A percentile compares a stretch with the other conserved stretches of the same genome.
Conservation (phyloP, 2,797 vertebrate genomes). For the Silurus lanzhouensis region DNA sequence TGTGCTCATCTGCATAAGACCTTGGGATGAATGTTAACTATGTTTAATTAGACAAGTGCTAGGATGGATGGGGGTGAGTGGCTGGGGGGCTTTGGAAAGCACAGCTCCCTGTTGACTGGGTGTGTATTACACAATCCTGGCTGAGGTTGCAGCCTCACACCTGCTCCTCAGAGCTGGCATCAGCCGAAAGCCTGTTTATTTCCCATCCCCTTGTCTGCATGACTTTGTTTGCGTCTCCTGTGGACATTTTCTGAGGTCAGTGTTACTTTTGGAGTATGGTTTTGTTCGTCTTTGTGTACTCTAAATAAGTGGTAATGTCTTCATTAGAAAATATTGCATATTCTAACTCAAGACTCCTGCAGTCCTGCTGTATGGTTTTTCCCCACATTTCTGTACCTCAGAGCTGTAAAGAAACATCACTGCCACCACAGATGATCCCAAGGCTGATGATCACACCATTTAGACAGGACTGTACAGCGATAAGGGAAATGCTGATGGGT, state of each 20-base stretch:
- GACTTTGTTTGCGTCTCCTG: not conserved
- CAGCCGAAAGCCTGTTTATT: constrained; percentile 43
- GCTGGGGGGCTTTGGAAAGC: constrained; percentile 66
- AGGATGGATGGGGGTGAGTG: constrained; percentile 72
- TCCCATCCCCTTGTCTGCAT: constrained; percentile 3
- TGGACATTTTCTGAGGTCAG: not conserved
- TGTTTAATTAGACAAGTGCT: constrained; percentile 83
- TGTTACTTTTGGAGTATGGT: not conserved
- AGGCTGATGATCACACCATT: constrained; percentile 66
- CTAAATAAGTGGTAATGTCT: not conserved
- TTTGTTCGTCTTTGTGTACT: not conserved
- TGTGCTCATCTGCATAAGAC: constrained; percentile 83
- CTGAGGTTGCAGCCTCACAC: constrained; percentile 44
- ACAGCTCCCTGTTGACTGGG: constrained; percentile 69
- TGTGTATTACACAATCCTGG: constrained; percentile 39
- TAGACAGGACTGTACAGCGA: constrained; percentile 63
- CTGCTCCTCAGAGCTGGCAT: constrained; percentile 34
- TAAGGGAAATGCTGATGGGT: constrained; percentile 71
- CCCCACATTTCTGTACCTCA: constrained; percentile 63
- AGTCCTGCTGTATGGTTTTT: constrained; percentile 50
- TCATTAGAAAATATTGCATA: not conserved
- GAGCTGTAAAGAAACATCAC: constrained; percentile 66
- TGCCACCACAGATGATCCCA: constrained; percentile 63
- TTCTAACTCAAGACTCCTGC: constrained; percentile 33
- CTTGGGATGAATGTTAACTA: constrained; percentile 85